Base-by-base conservation (phyloP, 1,140 invertebrate genomes). In the Spodoptera frugiperda region DNA sequence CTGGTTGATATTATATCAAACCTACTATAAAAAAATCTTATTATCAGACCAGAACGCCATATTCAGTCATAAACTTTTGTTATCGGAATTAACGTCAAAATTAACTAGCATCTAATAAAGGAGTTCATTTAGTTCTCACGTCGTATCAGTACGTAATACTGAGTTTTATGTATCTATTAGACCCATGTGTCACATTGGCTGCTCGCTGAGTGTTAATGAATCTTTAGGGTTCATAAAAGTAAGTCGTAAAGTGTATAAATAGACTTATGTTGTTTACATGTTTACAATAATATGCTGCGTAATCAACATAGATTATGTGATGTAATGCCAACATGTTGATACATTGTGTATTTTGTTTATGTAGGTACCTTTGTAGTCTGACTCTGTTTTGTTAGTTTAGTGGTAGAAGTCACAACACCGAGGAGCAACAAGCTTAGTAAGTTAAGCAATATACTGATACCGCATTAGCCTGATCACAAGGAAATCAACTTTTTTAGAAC, bases 141-240 rank as follows among this genome's bases (percentile, higher is more conserved):
- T 63, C 59, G 59, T 44, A 19, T 44, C 15, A 17, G n/a, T 33
- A 44, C 33, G 25, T 44, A 63, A 63, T 63, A 63, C 59, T 63
- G 33, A 1, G 33, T 44, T 63, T 63, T 46, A 63, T 63, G 59
- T 44, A 3, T 63, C 59, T 44, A 63, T 63, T 63, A 63, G 33
- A 44, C 33, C 15, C 59, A 44, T 44, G 59, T 63, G 59, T 63
- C 59, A 63, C 57, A 59, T 59, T 33, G 25, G 14, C 12, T 33
- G 15, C 15, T 10, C 57, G 30, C 33, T 17, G 15, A 63, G 59
- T 63, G 33, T 61, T 61, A 63, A 63, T 63, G 59, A 63, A 63
- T 63, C 30, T 63, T 44, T 63, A 63, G 33, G 15, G 33, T 19
- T 44, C 59, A 63, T 63, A 63, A 63, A 63, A 63, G 15, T 44